These are phyloP conservation scores for Turdus rufiventris DNA, from an alignment of 2,113 vertebrate genomes.

Conservation along the genomic window DNA sequence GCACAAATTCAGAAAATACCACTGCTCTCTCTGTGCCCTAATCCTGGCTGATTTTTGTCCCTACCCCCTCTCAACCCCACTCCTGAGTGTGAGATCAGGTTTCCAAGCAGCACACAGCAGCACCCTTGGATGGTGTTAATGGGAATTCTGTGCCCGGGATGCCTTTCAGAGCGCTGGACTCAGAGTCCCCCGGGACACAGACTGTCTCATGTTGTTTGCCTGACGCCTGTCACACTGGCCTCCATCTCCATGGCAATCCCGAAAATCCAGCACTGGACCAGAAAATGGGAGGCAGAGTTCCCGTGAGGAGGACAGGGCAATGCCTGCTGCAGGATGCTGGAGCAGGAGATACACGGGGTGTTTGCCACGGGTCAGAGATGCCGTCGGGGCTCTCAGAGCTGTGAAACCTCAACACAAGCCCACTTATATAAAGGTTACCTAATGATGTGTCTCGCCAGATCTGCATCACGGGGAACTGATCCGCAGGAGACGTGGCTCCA, in stretches of 20 bases:
- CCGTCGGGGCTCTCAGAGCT: not conserved
- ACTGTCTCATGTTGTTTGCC: not conserved
- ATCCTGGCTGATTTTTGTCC: not conserved
- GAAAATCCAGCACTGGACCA: not conserved
- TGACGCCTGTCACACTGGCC: not conserved
- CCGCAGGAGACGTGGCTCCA: accelerated
- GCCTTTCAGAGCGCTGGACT: not conserved
- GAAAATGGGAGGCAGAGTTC: not conserved
- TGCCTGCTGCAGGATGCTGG: accelerated
- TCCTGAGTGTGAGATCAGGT: not conserved
- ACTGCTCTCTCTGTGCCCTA: not conserved
- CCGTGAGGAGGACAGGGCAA: not conserved
- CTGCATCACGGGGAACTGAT: not conserved
- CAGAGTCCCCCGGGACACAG: not conserved
- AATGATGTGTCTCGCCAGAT: not conserved
- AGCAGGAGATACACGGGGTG: accelerated
- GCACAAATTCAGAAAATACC: not conserved
- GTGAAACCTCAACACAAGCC: not conserved
- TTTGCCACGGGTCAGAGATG: not conserved
- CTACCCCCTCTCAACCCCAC: accelerated
- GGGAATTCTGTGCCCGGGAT: not conserved
- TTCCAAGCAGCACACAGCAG: not conserved
- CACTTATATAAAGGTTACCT: not conserved
- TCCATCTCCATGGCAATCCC: not conserved
- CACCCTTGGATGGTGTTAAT: not conserved